These are phyloP conservation scores for Enchytraeus crypticus DNA, from an alignment of 2,888 invertebrate genomes.

Conservation along the genomic window DNA sequence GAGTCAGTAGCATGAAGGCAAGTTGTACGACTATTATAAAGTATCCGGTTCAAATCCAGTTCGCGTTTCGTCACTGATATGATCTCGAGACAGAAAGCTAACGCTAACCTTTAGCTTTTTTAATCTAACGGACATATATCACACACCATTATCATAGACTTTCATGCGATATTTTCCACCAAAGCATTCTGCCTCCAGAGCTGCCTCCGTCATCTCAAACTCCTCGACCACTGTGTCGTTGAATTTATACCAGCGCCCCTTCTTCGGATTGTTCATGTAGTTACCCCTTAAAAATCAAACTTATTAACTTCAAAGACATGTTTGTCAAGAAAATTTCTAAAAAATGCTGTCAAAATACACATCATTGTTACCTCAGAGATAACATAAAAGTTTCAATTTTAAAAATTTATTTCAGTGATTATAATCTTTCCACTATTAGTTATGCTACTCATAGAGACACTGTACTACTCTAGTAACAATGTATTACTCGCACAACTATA, in stretches of 20 bases:
- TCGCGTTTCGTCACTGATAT: too few species aligned
- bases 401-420: too few species aligned
- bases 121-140: not conserved
- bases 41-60: too few species aligned
- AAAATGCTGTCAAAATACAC: not conserved
- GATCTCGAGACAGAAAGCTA: too few species aligned
- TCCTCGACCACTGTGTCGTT: slow-evolving; percentile 53
- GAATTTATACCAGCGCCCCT: slow-evolving; percentile 53
- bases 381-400: too few species aligned
- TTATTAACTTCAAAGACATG: not conserved
- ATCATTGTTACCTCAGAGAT: too few species aligned
- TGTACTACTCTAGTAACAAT: too few species aligned
- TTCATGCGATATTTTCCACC: slow-evolving; percentile 52
- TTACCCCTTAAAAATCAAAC: slow-evolving; percentile 39
- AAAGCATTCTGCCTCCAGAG: slow-evolving; percentile 52
- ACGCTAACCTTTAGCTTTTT: not conserved
- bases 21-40: too few species aligned
- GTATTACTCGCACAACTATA: too few species aligned
- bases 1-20: too few species aligned
- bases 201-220: slow-evolving; percentile 50
- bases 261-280: slow-evolving; percentile 44
- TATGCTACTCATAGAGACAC: too few species aligned
- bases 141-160: slow-evolving; percentile 39
- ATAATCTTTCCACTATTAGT: too few species aligned
- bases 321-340: not conserved